Percentiles rank a stretch among this genome's conserved stretches.
Evolutionary conservation across 2,888 invertebrate genomes (phyloP).

Genomic region (Agrenia bidenticulata): DNA sequence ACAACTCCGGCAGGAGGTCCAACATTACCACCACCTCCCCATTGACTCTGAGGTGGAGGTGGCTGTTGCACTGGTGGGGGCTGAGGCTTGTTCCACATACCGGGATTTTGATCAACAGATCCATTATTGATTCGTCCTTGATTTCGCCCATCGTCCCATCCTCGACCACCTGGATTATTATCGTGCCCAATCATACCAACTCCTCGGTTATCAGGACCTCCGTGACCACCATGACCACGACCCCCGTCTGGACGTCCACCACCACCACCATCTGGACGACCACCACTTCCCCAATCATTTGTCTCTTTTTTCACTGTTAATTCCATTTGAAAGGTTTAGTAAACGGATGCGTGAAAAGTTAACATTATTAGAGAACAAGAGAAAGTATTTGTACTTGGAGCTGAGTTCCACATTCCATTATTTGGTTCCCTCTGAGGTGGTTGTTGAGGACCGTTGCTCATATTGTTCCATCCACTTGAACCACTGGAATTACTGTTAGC

Average conservation of each 20-base stretch:
- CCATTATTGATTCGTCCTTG: constrained; percentile 46
- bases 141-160: constrained; percentile 43
- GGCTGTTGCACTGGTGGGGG: constrained; percentile 46
- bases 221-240: constrained; percentile 38
- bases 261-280: constrained; percentile 29
- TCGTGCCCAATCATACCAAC: constrained; percentile 40
- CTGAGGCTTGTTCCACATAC: constrained; percentile 50
- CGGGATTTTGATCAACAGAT: constrained; percentile 45
- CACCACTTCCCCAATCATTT: constrained; percentile 21
- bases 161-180: constrained; percentile 37
- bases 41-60: constrained; percentile 40
- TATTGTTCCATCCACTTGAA: constrained; percentile 48
- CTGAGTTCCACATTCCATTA: constrained; percentile 49
- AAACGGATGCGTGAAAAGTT: neutral
- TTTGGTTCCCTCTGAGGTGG: constrained; percentile 21
- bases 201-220: constrained; percentile 36
- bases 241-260: constrained; percentile 36
- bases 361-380: constrained; percentile 1
- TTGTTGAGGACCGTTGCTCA: constrained; percentile 53
- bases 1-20: constrained; percentile 42
- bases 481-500: constrained; percentile 25
- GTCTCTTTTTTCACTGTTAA: constrained; percentile 26
- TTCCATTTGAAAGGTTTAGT: too few species aligned
- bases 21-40: constrained; percentile 45
- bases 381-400: constrained; percentile 35